Base-by-base conservation (phyloP, 37 sponge, comb jelly and placozoan genomes). In the Halichondria panicea region DNA sequence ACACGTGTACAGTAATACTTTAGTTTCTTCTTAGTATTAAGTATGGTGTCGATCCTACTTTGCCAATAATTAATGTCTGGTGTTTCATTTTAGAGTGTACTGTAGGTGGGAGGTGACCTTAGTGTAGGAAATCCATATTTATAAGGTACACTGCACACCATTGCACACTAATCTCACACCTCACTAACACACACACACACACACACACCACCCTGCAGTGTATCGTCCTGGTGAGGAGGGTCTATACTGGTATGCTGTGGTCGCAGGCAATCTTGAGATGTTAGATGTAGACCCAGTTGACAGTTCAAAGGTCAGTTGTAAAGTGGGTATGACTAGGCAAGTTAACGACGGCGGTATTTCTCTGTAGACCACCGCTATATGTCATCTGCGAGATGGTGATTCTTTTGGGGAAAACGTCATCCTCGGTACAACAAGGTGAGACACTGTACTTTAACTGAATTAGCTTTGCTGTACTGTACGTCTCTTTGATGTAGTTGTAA, bases 371-470 rank as follows among this genome's bases (percentile, higher is more conserved):
- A 74, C 43, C 32, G 61, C 52, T 39, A 78, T 89, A 28, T 89
- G 89, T 55, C 37, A 74, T 45, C 68, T 89, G 48, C 28, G 75
- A 1, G 63, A 44, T 25, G 89, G 89, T 24, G 78, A 73, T 30
- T 80, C 89, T 15, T 74, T 89, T 75, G 89, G 89, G 43, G 89
- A 89, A 53, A 72, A 67, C 69, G 80, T 89, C 34, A 63, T 89
- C 40, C 75, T 84, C 75, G 89, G 79, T 34, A 72, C 59, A 4
- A 69, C 34, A 63, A 87, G 77, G 71, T 75, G 28, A 56, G 52
- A 3, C 27, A n/a, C n/a, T n/a, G n/a, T n/a, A n/a, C n/a, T n/a
- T n/a, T n/a, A n/a, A n/a, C n/a, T n/a, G n/a, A n/a, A n/a, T n/a
- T n/a, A n/a, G n/a, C n/a, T n/a, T n/a, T n/a, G n/a, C n/a, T n/a